These are phyloP conservation scores for Drosophila borealis DNA, from an alignment of 2,888 invertebrate genomes.

Conservation along the genomic window DNA sequence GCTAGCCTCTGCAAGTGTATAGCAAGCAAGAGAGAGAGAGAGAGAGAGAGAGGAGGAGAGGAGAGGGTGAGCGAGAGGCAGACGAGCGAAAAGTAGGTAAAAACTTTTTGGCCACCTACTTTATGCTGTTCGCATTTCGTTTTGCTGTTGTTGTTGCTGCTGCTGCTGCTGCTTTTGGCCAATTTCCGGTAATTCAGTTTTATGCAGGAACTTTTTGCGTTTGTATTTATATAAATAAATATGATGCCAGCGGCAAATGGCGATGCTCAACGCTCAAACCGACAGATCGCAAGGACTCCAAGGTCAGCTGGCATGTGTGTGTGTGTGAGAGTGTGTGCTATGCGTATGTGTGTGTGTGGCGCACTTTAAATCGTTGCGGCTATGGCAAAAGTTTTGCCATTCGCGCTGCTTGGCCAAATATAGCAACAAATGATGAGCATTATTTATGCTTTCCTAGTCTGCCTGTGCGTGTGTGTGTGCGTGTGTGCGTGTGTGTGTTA, in stretches of 20 bases:
- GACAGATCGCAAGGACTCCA: slow-evolving; percentile 42
- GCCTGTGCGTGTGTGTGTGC: slow-evolving; percentile 3
- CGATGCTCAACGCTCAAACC: slow-evolving; percentile 24
- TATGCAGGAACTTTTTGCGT: slow-evolving; percentile 79
- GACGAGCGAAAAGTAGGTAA: slow-evolving; percentile 67
- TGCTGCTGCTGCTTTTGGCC: slow-evolving; percentile 64
- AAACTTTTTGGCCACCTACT: slow-evolving; percentile 69
- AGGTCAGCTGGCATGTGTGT: slow-evolving; percentile 37
- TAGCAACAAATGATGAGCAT: slow-evolving; percentile 53
- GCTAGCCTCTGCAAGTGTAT: background rate
- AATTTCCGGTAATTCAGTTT: slow-evolving; percentile 82
- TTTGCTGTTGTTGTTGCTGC: slow-evolving; percentile 37
- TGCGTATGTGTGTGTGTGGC: slow-evolving; percentile 10
- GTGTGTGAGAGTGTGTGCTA: slow-evolving; percentile 5
- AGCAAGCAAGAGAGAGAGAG: background rate
- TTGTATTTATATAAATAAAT: slow-evolving; percentile 76
- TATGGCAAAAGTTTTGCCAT: slow-evolving; percentile 54
- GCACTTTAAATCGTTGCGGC: slow-evolving; percentile 54
- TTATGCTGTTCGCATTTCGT: slow-evolving; percentile 45
- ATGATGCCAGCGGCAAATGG: slow-evolving; percentile 60
- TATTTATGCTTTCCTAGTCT: slow-evolving; percentile 50
- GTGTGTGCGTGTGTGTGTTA: slow-evolving; percentile 9
- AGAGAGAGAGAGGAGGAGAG: background rate
- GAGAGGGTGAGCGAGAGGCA: background rate
- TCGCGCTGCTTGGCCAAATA: slow-evolving; percentile 35